These are phyloP conservation scores for Zaprionus lachaisei DNA, from an alignment of 1,140 invertebrate genomes.

Conservation along the genomic window DNA sequence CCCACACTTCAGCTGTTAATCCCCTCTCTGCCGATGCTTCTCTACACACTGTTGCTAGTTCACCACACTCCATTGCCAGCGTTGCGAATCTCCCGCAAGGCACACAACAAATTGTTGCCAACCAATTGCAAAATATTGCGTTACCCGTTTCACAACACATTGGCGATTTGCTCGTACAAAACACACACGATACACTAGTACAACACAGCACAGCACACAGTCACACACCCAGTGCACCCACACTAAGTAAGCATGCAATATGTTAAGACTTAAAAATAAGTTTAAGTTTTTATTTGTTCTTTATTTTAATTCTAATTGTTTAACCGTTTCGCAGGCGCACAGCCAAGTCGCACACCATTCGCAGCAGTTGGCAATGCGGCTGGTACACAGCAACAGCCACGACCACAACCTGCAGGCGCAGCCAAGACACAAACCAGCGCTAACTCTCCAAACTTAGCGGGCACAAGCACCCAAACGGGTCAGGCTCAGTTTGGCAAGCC, in stretches of 20 bases:
- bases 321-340: neutral
- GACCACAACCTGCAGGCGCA: neutral
- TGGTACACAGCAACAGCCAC: neutral
- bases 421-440: neutral
- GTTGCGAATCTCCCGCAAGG: neutral
- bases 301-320: neutral
- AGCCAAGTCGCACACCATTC: slow-evolving; percentile 6
- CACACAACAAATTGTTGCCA: neutral
- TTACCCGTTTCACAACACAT: neutral
- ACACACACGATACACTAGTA: slow-evolving; percentile 36
- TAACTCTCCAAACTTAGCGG: slow-evolving; percentile 12
- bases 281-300: neutral
- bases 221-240: slow-evolving; percentile 10
- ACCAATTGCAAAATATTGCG: slow-evolving; percentile 5
- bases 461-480: slow-evolving; percentile 7
- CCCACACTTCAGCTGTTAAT: neutral
- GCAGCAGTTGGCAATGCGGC: slow-evolving; percentile 16
- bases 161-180: slow-evolving; percentile 6
- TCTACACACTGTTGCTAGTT: neutral
- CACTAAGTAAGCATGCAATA: slow-evolving; percentile 24
- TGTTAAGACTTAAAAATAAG: neutral
- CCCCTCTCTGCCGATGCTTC: neutral
- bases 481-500: slow-evolving; percentile 1
- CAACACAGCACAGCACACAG: slow-evolving; percentile 24
- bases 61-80: neutral